Conservation (phyloP, 2,113 vertebrate genomes). For the Daphoenositta chrysoptera region DNA sequence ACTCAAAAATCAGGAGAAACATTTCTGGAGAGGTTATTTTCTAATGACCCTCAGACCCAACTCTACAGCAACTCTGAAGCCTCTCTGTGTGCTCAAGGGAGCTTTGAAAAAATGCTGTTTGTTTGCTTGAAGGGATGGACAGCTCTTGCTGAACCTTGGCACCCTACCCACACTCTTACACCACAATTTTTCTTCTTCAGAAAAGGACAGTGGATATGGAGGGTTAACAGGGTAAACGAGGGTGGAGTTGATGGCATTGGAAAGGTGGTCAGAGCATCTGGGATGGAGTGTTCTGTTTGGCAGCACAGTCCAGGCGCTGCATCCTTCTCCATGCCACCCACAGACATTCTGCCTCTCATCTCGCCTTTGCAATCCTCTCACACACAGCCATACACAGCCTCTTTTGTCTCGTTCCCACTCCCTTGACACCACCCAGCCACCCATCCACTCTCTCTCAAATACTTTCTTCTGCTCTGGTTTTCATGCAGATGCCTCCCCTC, state of each 20-base stretch:
- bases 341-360: not conserved
- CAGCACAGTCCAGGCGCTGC: fast-evolving
- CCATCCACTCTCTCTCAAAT: not conserved
- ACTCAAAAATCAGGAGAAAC: not conserved
- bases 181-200: not conserved
- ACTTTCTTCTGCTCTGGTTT: not conserved
- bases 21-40: not conserved
- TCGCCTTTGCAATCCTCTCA: not conserved
- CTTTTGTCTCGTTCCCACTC: not conserved
- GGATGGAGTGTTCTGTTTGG: not conserved
- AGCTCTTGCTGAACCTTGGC: not conserved
- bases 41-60: not conserved
- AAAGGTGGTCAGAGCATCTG: not conserved
- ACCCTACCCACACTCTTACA: not conserved
- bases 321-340: not conserved
- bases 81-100: not conserved
- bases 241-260: not conserved
- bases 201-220: not conserved
- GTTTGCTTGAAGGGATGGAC: not conserved
- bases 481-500: not conserved
- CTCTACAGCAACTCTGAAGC: not conserved
- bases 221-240: not conserved
- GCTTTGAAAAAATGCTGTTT: not conserved
- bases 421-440: not conserved
- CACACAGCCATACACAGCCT: not conserved